Conservation (phyloP, 1,140 invertebrate genomes). For the Diuraphis noxia region DNA sequence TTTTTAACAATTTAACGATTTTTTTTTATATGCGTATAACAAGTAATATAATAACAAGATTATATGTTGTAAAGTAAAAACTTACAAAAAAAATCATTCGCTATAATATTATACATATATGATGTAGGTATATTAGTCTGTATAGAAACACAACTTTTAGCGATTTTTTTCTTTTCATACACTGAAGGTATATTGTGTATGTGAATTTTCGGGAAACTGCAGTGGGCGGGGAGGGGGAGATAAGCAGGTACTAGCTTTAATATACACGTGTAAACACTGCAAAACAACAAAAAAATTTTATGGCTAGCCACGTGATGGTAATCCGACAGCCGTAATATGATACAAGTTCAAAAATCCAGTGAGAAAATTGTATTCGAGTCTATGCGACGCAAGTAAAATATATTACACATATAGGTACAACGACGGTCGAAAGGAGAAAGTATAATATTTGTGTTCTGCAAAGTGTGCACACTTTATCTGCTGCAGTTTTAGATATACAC, state of each 20-base stretch:
- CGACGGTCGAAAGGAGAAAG: conserved; percentile 33
- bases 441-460: background rate
- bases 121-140: too few relatives aligned
- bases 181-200: too few relatives aligned
- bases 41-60: background rate
- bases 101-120: too few relatives aligned
- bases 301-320: background rate
- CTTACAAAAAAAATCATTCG: too few relatives aligned
- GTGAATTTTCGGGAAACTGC: too few relatives aligned
- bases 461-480: background rate
- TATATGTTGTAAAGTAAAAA: too few relatives aligned
- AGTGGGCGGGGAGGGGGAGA: too few relatives aligned
- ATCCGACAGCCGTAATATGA: background rate
- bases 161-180: too few relatives aligned
- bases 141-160: too few relatives aligned
- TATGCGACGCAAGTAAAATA: background rate
- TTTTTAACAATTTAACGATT: background rate
- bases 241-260: too few relatives aligned
- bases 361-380: background rate
- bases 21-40: background rate
- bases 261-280: too few relatives aligned
- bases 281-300: background rate
- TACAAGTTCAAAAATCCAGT: background rate
- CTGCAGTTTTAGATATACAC: background rate
- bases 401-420: background rate